Percentiles rank a stretch among this genome's conserved stretches.
Conservation (phyloP, 1,140 invertebrate genomes). For the Zaprionus ghesquierei region DNA sequence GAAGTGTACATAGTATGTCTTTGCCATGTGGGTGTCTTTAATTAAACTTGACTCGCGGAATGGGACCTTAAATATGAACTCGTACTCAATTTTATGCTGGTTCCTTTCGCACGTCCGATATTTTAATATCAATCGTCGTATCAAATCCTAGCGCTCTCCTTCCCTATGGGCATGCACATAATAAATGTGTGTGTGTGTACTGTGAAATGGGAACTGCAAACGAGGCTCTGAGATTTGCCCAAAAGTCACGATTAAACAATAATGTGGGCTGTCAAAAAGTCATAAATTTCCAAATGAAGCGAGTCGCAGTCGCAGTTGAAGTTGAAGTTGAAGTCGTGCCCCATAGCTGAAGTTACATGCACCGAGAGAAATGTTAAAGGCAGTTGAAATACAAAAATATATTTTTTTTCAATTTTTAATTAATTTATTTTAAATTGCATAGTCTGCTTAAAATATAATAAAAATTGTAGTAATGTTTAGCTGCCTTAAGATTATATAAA, state of each 20-base stretch:
- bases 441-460: too few species aligned
- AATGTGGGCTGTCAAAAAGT: slow-evolving; percentile 81
- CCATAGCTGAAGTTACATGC: slow-evolving; percentile 4
- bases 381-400: too few species aligned
- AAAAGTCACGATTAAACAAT: slow-evolving; percentile 80
- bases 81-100: slow-evolving; percentile 53
- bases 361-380: neutral
- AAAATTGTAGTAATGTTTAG: too few species aligned
- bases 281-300: slow-evolving; percentile 78
- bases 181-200: neutral
- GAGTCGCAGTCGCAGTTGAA: slow-evolving; percentile 22
- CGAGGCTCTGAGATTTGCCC: slow-evolving; percentile 52
- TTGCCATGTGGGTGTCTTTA: slow-evolving; percentile 69
- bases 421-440: too few species aligned
- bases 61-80: neutral
- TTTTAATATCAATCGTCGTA: slow-evolving; percentile 56
- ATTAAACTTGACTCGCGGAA: slow-evolving; percentile 41
- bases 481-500: too few species aligned
- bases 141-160: slow-evolving; percentile 51
- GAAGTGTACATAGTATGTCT: slow-evolving; percentile 4
- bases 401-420: neutral
- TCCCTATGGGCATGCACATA: neutral
- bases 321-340: slow-evolving; percentile 11
- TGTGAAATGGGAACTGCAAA: slow-evolving; percentile 2
- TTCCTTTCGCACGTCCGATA: slow-evolving; percentile 70